Evolutionary conservation across 2,113 vertebrate species (phyloP).

Genomic region (Lagopus leucura): DNA sequence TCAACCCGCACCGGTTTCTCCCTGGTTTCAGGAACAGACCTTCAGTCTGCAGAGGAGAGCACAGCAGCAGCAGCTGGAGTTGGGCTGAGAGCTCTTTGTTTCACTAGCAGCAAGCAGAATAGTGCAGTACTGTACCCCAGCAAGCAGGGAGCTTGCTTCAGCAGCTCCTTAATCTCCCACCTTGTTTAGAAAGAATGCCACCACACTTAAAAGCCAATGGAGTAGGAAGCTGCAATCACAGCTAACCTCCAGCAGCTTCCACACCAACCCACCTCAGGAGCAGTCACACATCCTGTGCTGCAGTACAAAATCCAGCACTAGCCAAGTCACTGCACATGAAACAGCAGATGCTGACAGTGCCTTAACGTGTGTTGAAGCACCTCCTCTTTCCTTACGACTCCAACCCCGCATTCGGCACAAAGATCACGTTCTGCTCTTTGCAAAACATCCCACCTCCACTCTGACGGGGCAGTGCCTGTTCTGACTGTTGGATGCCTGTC

Average conservation of each 20-base stretch:
- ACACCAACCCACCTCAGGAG: rapidly evolving
- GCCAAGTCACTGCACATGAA: background rate
- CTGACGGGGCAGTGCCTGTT: background rate
- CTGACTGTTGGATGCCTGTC: background rate
- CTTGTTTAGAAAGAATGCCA: background rate
- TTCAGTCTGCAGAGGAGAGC: background rate
- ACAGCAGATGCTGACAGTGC: rapidly evolving
- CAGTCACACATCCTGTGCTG: background rate
- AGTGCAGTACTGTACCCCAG: background rate
- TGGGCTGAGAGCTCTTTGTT: background rate
- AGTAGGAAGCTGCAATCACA: background rate
- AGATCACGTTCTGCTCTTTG: background rate
- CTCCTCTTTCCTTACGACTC: background rate
- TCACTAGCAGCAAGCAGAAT: background rate
- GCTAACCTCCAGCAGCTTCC: background rate
- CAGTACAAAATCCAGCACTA: background rate
- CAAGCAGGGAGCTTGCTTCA: background rate
- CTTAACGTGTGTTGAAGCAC: background rate
- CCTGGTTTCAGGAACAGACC: background rate
- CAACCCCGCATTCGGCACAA: background rate
- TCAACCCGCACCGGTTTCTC: background rate
- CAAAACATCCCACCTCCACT: background rate
- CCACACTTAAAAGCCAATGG: background rate
- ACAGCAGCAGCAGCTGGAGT: background rate
- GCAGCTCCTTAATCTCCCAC: background rate